Base-by-base conservation (phyloP, 2,113 vertebrate species). In the Xyliphius kryptos region DNA sequence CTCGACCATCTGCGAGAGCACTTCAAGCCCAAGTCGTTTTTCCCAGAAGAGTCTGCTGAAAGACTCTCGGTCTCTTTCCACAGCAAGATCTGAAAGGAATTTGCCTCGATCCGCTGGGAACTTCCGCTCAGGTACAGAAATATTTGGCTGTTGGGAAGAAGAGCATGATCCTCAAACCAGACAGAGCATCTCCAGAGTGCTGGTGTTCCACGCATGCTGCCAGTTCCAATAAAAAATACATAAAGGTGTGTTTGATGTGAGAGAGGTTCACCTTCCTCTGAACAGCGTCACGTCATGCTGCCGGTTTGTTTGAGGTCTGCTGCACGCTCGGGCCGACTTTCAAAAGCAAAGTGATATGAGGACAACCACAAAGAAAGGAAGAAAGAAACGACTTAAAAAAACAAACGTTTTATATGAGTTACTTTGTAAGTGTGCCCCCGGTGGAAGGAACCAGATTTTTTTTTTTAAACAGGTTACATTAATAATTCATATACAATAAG, bases 241-340 rank as follows among this genome's bases (percentile, higher is more conserved):
- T 83, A 74, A 85, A 84, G 82, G 80, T 50, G 54, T 50, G 63
- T 83, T 82, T 82, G 80, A 84, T 83, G 79, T 81, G 72, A 58
- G 71, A 79, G 70, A 77, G 76, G 61, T 72, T 83, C 76, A 71
- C 74, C 70, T 74, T 66, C 68, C 72, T 74, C 52, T 71, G 38
- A 22, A 78, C 71, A 77, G 68, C 67, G 75, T 71, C 67, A 55
- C 53, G 65, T 26, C 6, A 40, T 14, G 41, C 44, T 60, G 57
- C 47, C n/a, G 17, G 16, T 11, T 76, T 56, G 58, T 72, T 55
- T 68, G 63, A 76, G 62, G 68, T 66, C 44, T 12, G 62, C 15
- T 36, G 43, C 15, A 44, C 12, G 52, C 13, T 44, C 55, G 19
- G 38, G 17, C 20, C 46, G 41, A 49, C 55, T 46, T 49, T 60